Base-by-base conservation (phyloP, 2,113 vertebrate genomes). In the Nannobrachium achirus region DNA sequence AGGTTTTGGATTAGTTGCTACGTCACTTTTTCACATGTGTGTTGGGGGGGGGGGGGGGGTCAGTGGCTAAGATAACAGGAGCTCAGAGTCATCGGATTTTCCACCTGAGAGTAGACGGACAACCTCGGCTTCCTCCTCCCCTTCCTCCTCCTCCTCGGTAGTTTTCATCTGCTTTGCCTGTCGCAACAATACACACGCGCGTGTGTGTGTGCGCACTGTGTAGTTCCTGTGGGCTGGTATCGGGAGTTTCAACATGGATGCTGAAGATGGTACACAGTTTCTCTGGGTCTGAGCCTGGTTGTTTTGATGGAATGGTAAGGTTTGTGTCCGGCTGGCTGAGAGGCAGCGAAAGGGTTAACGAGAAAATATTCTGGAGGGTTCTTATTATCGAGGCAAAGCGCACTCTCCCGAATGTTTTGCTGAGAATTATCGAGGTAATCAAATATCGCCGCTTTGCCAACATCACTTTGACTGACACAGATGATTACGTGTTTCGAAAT, bases 341-440 rank as follows among this genome's bases (percentile, higher is more conserved):
- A 88, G 76, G 76, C 52, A 78, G 80, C 67, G 86, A 92, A 92
- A 92, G 81, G 92, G 92, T 95, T 93, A 93, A 94, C 70, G 81
- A 84, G 86, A 91, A 89, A 88, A 90, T 93, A 91, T 95, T 97
- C 95, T 94, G 89, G 95, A 96, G 92, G 86, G 78, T 94, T 95
- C 92, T 92, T 81, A 90, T 87, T 81, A 92, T 74, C 90, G 87
- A 92, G 71, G 83, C 87, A 90, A 89, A 89, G 84, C 86, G 75
- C 67, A 63, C 64, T 63, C 62, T 44, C 57, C 20, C 73, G 78
- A 84, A 74, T 76, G 81, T 85, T 85, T 79, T 71, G 51, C 65
- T 0, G 52, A 78, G 80, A 84, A 78, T 80, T 69, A 77, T 79
- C 39, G 11, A 66, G 83, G 72, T 75, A 57, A 73, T 69, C 18